phyloP scores from a whole-genome alignment of 1,140 invertebrate species.

The Calliphora vicina region DNA sequence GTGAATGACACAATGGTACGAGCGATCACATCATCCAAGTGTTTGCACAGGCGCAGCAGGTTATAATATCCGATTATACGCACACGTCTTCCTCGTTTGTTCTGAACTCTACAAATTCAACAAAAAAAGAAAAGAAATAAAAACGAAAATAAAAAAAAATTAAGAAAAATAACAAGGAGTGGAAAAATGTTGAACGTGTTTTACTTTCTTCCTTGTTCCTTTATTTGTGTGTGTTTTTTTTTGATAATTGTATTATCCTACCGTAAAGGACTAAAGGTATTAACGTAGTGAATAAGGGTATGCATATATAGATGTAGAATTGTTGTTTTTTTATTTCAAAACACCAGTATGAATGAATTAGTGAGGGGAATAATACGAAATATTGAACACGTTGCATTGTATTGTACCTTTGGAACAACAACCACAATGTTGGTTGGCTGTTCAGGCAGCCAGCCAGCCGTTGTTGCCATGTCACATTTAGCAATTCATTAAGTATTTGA shows the following conservation, averaged over 20 bases:
- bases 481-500: constrained; percentile 23
- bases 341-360: background rate
- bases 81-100: constrained; percentile 17
- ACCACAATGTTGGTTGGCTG: background rate
- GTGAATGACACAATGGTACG: background rate
- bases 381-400: background rate
- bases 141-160: background rate
- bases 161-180: background rate
- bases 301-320: background rate
- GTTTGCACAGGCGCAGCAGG: constrained; percentile 22
- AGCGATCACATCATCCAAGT: background rate
- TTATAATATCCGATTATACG: constrained; percentile 33
- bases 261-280: background rate
- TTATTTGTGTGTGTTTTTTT: background rate
- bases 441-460: background rate
- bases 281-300: background rate
- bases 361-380: background rate
- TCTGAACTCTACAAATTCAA: background rate
- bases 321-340: background rate
- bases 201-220: constrained; percentile 17
- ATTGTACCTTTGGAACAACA: background rate
- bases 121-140: background rate
- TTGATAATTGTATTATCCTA: background rate
- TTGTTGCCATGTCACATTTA: background rate
- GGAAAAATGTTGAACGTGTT: background rate